Evolutionary conservation across 2,797 vertebrate genomes (phyloP).

Genomic region (Cossypha heuglini): DNA sequence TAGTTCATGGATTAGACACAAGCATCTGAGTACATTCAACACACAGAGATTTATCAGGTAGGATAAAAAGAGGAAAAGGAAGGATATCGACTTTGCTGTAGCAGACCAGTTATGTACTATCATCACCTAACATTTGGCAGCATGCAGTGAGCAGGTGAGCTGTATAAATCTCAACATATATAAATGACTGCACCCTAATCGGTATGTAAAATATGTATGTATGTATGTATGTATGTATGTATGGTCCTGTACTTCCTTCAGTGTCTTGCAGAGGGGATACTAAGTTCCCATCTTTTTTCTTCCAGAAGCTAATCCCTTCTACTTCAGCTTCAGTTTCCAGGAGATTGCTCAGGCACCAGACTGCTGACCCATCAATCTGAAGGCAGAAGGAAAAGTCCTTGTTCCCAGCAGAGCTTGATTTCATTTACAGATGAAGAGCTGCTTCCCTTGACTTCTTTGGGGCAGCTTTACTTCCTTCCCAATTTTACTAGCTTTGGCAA

Average conservation of each 20-base stretch:
- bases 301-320: not conserved
- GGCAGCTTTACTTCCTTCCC: not conserved
- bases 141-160: not conserved
- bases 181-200: not conserved
- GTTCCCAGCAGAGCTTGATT: not conserved
- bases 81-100: not conserved
- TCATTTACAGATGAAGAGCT: not conserved
- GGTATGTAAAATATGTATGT: not conserved
- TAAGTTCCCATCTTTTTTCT: not conserved
- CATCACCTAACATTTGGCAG: not conserved
- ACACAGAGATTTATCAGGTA: not conserved
- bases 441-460: not conserved
- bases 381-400: not conserved
- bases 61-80: not conserved
- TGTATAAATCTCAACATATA: not conserved
- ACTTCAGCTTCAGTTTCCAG: not conserved
- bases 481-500: slow-evolving; percentile 1
- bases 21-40: not conserved
- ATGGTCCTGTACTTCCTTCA: not conserved
- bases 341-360: not conserved
- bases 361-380: not conserved
- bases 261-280: not conserved
- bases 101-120: not conserved
- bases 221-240: not conserved
- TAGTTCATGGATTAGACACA: not conserved